phyloP scores from a whole-genome alignment of 2,797 vertebrate genomes.

The Tiaroga cobitis region DNA sequence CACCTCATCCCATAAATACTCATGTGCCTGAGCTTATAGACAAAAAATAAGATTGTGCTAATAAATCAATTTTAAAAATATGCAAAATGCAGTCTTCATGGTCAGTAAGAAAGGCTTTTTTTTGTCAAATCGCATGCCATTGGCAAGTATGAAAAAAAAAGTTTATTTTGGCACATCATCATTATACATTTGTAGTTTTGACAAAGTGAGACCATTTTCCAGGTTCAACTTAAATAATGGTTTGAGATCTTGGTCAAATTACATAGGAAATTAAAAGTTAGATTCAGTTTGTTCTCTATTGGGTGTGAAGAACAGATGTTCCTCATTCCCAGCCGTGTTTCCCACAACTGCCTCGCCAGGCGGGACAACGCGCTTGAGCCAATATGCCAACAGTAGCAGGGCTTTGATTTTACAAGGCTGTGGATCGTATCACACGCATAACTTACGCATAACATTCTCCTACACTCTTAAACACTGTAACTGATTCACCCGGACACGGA shows the following conservation, averaged over 20 bases:
- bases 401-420: slow-evolving; percentile 65
- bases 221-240: background rate
- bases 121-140: background rate
- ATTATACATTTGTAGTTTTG: too few relatives aligned
- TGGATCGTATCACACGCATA: slow-evolving; percentile 44
- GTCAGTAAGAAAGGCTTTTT: background rate
- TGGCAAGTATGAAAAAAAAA: background rate
- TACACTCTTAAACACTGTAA: slow-evolving; percentile 17
- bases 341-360: slow-evolving; percentile 64
- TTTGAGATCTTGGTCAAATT: slow-evolving; percentile 56
- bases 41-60: too few relatives aligned
- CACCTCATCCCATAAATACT: background rate
- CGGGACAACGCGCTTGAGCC: slow-evolving; percentile 52
- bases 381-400: slow-evolving; percentile 57
- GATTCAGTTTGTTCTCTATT: slow-evolving; percentile 64
- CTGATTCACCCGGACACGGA: slow-evolving; percentile 31
- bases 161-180: too few relatives aligned
- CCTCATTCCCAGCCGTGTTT: slow-evolving; percentile 74
- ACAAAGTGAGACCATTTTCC: background rate
- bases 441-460: slow-evolving; percentile 51
- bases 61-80: too few relatives aligned
- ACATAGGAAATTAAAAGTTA: slow-evolving; percentile 69
- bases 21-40: too few relatives aligned
- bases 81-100: too few relatives aligned
- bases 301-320: slow-evolving; percentile 67